Base-by-base conservation (phyloP, 2,888 invertebrate species). In the Craniophora ligustri region DNA sequence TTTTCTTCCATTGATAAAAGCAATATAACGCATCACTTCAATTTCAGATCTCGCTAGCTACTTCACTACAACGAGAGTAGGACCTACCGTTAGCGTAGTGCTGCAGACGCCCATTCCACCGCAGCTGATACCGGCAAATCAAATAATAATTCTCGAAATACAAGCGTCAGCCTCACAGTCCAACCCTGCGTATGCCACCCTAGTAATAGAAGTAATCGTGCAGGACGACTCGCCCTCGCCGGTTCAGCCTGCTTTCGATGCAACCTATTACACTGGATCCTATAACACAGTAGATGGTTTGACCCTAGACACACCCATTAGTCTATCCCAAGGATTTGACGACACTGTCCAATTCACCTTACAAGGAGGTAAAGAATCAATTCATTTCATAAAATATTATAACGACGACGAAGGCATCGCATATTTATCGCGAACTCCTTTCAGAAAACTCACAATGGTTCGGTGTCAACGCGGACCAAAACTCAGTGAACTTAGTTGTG, bases 211-310 rank as follows among this genome's bases (percentile, higher is more conserved):
- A 47, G 55, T 67, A 4, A 28, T 55, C 6, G 19, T 34, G 15
- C 58, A 67, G 2, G 40, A 55, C 0, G 1, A 26, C 26, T n/a
- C 39, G n/a, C 11, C 44, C 18, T 10, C 46, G 3, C 11, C 21
- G 19, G 46, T 49, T 7, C 56, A 53, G 13, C 53, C 48, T 6
- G 34, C 21, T 1, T 62, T 62, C 30, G 46, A 42, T 18, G 71
- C 73, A 31, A 40, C 71, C 5, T 79, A 67, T 51, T 82, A 81
- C 46, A 73, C 67, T 6, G 79, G 79, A n/a, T 53, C 62, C 3
- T 79, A 67, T 44, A 56, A 63, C 7, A 53, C 51, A 7, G 21
- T 23, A 4, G 45, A 1, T 8, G 73, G 71, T 1, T 59, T 79
- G 3, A 28, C 38, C 1, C 61, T 78, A 19, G 46, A 53, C 0